Conservation (phyloP, 2,113 vertebrate species). For the Crotophaga sulcirostris region DNA sequence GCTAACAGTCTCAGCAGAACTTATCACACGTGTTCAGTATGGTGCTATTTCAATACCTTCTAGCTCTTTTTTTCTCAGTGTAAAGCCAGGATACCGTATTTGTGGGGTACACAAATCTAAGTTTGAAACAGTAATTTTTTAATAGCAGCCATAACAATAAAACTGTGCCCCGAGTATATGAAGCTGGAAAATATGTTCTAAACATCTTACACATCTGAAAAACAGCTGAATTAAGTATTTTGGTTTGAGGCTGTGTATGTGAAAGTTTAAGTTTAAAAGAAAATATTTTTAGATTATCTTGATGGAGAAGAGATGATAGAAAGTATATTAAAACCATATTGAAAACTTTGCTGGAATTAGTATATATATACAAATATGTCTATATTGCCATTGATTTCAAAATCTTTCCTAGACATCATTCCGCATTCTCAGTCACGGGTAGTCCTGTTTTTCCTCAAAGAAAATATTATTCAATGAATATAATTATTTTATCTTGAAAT, state of each 20-base stretch:
- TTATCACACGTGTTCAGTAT: fast-evolving
- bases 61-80: not conserved
- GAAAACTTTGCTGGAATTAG: not conserved
- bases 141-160: not conserved
- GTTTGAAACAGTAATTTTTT: not conserved
- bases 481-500: not conserved
- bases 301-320: not conserved
- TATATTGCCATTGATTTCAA: not conserved
- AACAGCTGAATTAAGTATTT: not conserved
- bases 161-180: not conserved
- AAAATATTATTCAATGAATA: not conserved
- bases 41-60: not conserved
- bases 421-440: not conserved
- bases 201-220: not conserved
- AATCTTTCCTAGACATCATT: not conserved
- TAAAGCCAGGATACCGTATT: not conserved
- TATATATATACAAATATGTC: not conserved
- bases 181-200: not conserved
- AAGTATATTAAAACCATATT: not conserved
- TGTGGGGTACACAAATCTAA: not conserved
- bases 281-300: not conserved
- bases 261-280: not conserved
- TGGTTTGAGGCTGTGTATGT: not conserved
- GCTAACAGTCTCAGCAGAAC: not conserved
- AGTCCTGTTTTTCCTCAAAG: not conserved